These are phyloP conservation scores for Cantharis flavilabris DNA, from an alignment of 2,888 invertebrate species.

Conservation along the genomic window DNA sequence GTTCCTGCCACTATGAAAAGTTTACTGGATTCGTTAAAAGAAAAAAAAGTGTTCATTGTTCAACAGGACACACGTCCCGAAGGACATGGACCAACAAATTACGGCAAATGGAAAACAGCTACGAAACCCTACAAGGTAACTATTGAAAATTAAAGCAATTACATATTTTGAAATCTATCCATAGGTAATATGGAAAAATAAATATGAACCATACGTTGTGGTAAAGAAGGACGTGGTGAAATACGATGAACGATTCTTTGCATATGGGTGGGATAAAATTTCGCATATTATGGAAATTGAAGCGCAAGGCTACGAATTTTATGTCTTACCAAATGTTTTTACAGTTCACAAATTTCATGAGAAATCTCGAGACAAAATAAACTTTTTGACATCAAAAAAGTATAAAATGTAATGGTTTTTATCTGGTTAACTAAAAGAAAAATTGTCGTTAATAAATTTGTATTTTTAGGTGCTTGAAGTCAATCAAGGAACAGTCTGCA, in stretches of 20 bases:
- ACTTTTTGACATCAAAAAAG: neutral
- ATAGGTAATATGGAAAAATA: constrained; percentile 84
- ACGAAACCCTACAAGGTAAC: constrained; percentile 72
- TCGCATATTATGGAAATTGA: constrained; percentile 85
- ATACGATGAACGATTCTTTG: constrained; percentile 87
- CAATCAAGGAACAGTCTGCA: neutral
- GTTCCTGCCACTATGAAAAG: constrained; percentile 80
- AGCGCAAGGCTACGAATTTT: constrained; percentile 69
- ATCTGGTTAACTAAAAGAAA: neutral
- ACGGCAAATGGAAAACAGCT: constrained; percentile 77
- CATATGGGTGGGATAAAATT: constrained; percentile 97
- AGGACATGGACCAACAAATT: constrained; percentile 87
- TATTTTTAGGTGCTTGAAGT: neutral
- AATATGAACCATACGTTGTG: constrained; percentile 91
- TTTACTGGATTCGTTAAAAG: constrained; percentile 71
- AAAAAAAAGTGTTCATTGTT: constrained; percentile 81
- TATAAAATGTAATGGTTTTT: neutral
- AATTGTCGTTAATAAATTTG: neutral
- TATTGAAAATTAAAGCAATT: neutral
- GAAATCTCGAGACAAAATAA: neutral
- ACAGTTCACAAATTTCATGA: constrained; percentile 91
- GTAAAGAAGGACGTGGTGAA: constrained; percentile 73
- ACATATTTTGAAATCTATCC: neutral
- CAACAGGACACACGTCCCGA: constrained; percentile 84
- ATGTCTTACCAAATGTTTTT: constrained; percentile 85